Evolutionary conservation across 2,888 invertebrate species (phyloP).

Genomic region (Drosophila koepferae): DNA sequence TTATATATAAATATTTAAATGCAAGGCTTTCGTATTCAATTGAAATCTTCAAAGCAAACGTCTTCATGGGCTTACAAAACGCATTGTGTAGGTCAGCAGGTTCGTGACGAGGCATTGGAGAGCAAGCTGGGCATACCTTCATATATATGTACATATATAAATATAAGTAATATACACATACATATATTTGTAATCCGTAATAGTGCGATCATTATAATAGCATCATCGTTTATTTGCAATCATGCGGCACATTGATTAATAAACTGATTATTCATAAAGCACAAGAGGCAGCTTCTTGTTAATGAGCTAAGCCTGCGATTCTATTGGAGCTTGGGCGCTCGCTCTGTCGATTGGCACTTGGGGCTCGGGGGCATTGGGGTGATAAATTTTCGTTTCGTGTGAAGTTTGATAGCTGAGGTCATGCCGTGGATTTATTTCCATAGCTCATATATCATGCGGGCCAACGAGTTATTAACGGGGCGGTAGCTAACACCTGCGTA

Average conservation of each 20-base stretch:
- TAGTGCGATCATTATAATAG: constrained; percentile 78
- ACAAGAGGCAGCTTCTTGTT: constrained; percentile 78
- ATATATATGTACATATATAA: not conserved
- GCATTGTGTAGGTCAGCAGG: constrained; percentile 24
- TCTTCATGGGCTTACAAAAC: constrained; percentile 2
- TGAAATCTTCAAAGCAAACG: not conserved
- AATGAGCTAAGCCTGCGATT: constrained; percentile 68
- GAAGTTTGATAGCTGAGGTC: constrained; percentile 79
- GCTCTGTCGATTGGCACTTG: not conserved
- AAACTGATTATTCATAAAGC: constrained; percentile 78
- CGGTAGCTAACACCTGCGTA: constrained; percentile 77
- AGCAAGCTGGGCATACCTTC: constrained; percentile 13
- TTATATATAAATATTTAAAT: not conserved
- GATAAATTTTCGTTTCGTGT: constrained; percentile 71
- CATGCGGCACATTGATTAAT: constrained; percentile 75
- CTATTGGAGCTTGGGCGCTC: constrained; percentile 20
- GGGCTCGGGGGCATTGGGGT: constrained; percentile 25
- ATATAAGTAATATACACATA: constrained; percentile 10
- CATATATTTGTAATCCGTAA: constrained; percentile 51
- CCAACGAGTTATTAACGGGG: constrained; percentile 67
- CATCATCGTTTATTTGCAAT: constrained; percentile 77
- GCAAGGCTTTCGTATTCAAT: not conserved
- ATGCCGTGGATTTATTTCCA: constrained; percentile 77
- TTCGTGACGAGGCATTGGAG: constrained; percentile 21
- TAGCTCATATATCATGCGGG: constrained; percentile 72